phyloP scores from a whole-genome alignment of 2,888 invertebrate species.

The Sinotaia quadrata region DNA sequence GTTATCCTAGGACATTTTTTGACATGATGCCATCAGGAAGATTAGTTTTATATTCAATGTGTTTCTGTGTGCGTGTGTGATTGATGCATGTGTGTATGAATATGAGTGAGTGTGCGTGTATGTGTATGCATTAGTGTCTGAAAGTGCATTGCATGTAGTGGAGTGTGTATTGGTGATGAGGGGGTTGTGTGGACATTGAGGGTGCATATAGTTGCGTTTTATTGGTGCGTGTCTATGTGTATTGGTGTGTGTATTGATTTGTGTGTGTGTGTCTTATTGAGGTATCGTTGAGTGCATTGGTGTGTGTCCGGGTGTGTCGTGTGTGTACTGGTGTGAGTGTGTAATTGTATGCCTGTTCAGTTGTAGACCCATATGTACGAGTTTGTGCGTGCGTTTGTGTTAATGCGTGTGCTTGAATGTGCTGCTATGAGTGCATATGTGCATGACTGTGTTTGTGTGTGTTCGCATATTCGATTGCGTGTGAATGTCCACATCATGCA shows the following conservation, averaged over 20 bases:
- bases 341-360: no score
- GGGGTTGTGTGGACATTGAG: not conserved
- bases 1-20: no score
- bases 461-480: not conserved
- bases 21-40: no score
- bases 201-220: not conserved
- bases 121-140: not conserved
- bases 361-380: no score
- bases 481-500: not conserved
- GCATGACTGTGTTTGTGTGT: slow-evolving; percentile 10
- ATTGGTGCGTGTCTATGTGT: not conserved
- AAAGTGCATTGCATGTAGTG: not conserved
- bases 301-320: slow-evolving; percentile 1
- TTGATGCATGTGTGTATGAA: no score
- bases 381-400: no score
- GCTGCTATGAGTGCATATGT: not conserved
- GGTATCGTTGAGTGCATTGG: not conserved
- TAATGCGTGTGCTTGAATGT: not conserved
- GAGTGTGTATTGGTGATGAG: not conserved
- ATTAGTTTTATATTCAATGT: not conserved
- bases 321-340: no score
- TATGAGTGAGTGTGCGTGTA: not conserved
- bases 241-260: not conserved
- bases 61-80: not conserved
- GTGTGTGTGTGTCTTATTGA: slow-evolving; percentile 13